phyloP scores from a whole-genome alignment of 1,140 invertebrate species.

The Drosophila tristis region DNA sequence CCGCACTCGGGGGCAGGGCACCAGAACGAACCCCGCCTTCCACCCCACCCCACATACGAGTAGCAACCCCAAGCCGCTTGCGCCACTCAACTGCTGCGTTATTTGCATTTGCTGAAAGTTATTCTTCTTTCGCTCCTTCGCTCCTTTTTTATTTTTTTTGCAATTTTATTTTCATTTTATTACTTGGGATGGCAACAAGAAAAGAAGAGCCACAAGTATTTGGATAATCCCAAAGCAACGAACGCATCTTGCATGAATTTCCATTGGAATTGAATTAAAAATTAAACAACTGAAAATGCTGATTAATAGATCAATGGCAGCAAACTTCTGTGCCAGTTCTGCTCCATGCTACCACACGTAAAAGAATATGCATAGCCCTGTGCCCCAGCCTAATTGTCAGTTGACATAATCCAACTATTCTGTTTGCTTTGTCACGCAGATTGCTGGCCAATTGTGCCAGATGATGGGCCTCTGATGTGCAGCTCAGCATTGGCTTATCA shows the following conservation, averaged over 20 bases:
- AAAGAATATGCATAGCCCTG: too few species aligned
- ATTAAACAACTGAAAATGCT: background rate
- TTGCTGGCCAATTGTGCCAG: conserved; percentile 47
- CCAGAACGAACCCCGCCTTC: conserved; percentile 10
- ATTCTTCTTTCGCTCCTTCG: conserved; percentile 25
- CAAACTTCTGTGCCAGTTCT: too few species aligned
- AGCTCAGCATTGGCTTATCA: conserved; percentile 54
- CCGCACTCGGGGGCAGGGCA: conserved; percentile 10
- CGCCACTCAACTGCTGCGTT: conserved; percentile 33
- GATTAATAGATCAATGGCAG: too few species aligned
- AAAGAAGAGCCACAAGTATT: conserved; percentile 23
- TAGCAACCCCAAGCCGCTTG: background rate
- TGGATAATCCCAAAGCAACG: conserved; percentile 14
- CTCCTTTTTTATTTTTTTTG: conserved; percentile 13
- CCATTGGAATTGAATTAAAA: background rate
- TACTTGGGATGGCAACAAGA: conserved; percentile 7
- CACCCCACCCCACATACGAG: background rate
- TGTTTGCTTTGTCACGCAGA: conserved; percentile 52
- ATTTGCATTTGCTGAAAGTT: conserved; percentile 73
- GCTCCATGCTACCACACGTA: too few species aligned
- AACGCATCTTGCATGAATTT: background rate
- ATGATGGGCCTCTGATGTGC: conserved; percentile 4
- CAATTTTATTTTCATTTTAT: conserved; percentile 67
- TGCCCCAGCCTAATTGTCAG: conserved; percentile 12
- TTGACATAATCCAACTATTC: conserved; percentile 33